Evolutionary conservation across 2,113 vertebrate species (phyloP).

Genomic region (Tyrannus savana): DNA sequence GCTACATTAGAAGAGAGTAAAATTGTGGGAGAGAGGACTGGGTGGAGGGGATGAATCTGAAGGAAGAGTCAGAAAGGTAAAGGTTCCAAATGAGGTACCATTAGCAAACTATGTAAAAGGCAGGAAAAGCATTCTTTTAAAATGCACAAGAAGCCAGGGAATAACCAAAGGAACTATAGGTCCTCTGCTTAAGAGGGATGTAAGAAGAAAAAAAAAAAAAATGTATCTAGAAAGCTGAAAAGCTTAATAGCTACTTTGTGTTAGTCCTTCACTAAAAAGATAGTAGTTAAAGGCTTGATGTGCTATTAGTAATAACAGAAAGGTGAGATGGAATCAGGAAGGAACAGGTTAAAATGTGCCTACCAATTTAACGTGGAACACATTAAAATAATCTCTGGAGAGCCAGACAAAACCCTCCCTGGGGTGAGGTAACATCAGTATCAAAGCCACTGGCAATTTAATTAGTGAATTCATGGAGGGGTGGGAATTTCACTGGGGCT

Average conservation of each 20-base stretch:
- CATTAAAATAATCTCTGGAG: slow-evolving; percentile 60
- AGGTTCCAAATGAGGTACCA: slow-evolving; percentile 24
- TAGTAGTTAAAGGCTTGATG: slow-evolving; percentile 38
- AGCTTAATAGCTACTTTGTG: slow-evolving; percentile 31
- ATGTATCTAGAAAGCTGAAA: slow-evolving; percentile 3
- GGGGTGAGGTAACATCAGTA: slow-evolving; percentile 31
- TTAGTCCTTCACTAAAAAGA: slow-evolving; percentile 44
- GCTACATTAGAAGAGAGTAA: background rate
- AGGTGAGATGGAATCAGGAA: slow-evolving; percentile 54
- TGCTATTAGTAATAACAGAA: background rate
- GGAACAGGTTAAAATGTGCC: slow-evolving; percentile 58
- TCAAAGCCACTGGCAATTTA: slow-evolving; percentile 62
- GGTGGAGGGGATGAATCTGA: background rate
- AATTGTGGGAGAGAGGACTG: background rate
- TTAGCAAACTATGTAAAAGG: slow-evolving; percentile 46
- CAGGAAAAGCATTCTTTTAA: slow-evolving; percentile 38
- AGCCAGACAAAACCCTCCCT: slow-evolving; percentile 32
- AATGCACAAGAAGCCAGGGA: background rate
- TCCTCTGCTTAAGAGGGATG: slow-evolving; percentile 2
- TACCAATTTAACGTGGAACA: slow-evolving; percentile 52
- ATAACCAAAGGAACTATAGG: slow-evolving; percentile 26
- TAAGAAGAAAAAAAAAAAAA: background rate
- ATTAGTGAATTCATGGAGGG: slow-evolving; percentile 44
- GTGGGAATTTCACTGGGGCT: slow-evolving; percentile 19
- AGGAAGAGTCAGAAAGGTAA: background rate